Evolutionary conservation across 64 coral and sea anemone genomes (phyloP).

Genomic region (Stichodactyla mertensii): DNA sequence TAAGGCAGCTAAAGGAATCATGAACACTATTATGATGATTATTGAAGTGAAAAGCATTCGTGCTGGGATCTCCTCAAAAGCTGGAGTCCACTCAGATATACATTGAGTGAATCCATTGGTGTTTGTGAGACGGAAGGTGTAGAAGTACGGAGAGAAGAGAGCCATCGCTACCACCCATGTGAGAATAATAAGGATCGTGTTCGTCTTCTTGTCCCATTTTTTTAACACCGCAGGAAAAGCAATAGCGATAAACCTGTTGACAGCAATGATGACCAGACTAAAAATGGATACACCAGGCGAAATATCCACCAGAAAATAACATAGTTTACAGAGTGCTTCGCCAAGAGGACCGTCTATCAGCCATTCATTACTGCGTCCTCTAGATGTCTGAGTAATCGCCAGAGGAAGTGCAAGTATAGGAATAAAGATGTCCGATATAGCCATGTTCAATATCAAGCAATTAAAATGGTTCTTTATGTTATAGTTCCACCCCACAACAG

Average conservation of each 20-base stretch:
- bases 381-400: background rate
- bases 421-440: background rate
- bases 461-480: background rate
- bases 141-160: background rate
- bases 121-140: background rate
- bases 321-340: background rate
- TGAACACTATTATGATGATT: background rate
- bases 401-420: background rate
- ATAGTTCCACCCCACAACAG: background rate
- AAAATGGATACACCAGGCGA: background rate
- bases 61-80: background rate
- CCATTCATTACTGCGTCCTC: background rate
- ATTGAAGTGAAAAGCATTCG: background rate
- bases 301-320: background rate
- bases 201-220: background rate
- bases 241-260: constrained; percentile 3
- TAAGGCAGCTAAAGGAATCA: background rate
- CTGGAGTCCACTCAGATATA: background rate
- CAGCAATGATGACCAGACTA: background rate
- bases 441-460: background rate
- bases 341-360: background rate
- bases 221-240: background rate
- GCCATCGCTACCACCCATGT: background rate
- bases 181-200: background rate
- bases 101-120: background rate